Conservation (phyloP, 2,113 vertebrate species). For the Misgurnus mizolepis region DNA sequence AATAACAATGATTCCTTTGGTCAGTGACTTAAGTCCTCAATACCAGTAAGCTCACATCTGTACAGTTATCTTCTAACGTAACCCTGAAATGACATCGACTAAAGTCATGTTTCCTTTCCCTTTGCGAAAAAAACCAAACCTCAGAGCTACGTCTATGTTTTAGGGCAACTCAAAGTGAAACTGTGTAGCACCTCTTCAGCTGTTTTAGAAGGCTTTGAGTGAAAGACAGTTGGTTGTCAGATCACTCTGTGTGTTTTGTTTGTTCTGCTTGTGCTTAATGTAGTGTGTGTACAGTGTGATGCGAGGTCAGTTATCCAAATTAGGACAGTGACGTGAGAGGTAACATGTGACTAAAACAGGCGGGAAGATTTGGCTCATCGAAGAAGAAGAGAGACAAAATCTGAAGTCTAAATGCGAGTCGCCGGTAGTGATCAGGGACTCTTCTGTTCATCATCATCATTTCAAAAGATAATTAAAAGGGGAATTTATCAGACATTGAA, state of each 20-base stretch:
- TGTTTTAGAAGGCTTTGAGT: not conserved
- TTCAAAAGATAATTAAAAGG: not conserved
- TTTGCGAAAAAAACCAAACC: not conserved
- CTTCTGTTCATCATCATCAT: not conserved
- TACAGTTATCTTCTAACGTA: not conserved
- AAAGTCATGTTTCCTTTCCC: not conserved
- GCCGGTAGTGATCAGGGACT: not conserved
- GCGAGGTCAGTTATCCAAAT: slow-evolving; percentile 36
- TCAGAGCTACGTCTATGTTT: not conserved
- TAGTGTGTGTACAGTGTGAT: not conserved
- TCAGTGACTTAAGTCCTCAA: not conserved
- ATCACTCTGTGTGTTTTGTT: not conserved
- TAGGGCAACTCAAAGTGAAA: slow-evolving; percentile 9
- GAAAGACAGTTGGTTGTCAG: not conserved
- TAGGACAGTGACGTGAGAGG: slow-evolving; percentile 26
- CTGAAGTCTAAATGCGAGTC: not conserved
- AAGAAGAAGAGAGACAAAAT: slow-evolving; percentile 5
- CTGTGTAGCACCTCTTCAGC: slow-evolving; percentile 1
- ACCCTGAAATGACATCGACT: not conserved
- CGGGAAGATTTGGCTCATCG: slow-evolving; percentile 2
- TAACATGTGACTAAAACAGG: slow-evolving; percentile 26
- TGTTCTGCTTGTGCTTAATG: slow-evolving; percentile 20
- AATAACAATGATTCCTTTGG: slow-evolving; percentile 10
- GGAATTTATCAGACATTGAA: not conserved
- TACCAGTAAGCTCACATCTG: not conserved